A percentile compares a stretch with the other conserved stretches of the same genome.
phyloP scores from a whole-genome alignment of 2,113 vertebrate genomes.

The Synchiropus splendidus region DNA sequence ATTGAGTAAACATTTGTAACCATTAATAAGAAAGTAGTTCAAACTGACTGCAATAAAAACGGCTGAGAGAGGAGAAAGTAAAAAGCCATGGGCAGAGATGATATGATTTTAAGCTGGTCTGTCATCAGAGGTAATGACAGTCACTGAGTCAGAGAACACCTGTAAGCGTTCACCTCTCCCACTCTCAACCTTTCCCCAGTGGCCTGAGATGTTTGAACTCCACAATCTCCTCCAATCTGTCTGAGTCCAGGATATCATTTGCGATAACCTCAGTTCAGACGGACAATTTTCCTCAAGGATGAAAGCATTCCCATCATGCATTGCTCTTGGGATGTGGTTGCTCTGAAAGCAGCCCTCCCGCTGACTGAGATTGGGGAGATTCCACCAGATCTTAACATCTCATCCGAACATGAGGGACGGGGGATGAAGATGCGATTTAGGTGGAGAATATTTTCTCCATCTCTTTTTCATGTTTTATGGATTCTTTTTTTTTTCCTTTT shows the following conservation, averaged over 20 bases:
- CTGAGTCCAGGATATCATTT: conserved; percentile 9
- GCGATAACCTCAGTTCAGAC: conserved; percentile 15
- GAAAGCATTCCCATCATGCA: conserved; percentile 43
- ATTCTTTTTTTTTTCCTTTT: neutral
- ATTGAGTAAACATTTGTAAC: too few species aligned
- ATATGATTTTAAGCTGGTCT: conserved; percentile 19
- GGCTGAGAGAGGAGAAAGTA: neutral
- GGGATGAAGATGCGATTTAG: conserved; percentile 32
- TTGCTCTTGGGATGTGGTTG: conserved; percentile 31
- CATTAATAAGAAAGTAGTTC: too few species aligned
- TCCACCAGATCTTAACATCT: conserved; percentile 38
- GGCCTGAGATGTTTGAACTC: neutral
- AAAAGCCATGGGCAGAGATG: conserved; percentile 12
- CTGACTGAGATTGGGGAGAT: conserved; percentile 43
- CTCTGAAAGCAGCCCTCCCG: conserved; percentile 37
- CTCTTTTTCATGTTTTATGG: conserved; percentile 11
- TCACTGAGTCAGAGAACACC: neutral
- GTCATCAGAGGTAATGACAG: conserved; percentile 14
- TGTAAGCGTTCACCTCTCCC: conserved; percentile 3
- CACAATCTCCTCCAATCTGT: conserved; percentile 1
- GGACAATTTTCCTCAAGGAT: conserved; percentile 23
- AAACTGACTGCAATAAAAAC: conserved; percentile 1
- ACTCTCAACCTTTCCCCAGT: neutral
- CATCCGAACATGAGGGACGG: conserved; percentile 23
- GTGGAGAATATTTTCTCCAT: conserved; percentile 41